Evolutionary conservation across 2,113 vertebrate genomes (phyloP).

Genomic region (Columbina picui): DNA sequence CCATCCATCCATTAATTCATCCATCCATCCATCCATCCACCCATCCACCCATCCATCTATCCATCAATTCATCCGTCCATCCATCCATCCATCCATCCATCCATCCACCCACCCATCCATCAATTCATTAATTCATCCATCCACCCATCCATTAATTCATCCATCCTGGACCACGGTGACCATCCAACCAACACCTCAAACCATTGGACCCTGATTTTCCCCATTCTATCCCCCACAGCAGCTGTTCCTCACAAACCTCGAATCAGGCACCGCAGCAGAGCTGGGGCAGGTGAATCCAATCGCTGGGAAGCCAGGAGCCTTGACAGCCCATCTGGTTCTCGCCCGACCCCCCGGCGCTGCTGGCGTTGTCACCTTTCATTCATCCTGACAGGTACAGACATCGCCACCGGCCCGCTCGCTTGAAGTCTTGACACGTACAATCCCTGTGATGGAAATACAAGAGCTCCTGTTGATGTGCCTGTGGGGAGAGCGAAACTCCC

Average conservation of each 20-base stretch:
- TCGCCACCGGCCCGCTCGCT: background rate
- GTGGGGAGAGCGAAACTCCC: background rate
- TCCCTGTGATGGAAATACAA: background rate
- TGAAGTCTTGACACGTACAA: background rate
- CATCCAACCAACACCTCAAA: rapidly evolving
- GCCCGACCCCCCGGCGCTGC: rapidly evolving
- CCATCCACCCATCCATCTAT: background rate
- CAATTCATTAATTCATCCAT: too few species aligned
- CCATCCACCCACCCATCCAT: background rate
- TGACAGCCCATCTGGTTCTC: background rate
- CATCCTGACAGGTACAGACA: constrained; percentile 12
- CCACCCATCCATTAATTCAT: background rate
- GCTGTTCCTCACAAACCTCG: background rate
- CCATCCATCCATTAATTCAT: too few species aligned
- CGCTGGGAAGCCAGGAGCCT: background rate
- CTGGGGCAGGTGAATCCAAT: rapidly evolving
- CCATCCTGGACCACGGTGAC: rapidly evolving
- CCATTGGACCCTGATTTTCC: background rate
- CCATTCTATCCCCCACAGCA: rapidly evolving
- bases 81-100: background rate
- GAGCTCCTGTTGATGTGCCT: background rate
- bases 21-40: background rate
- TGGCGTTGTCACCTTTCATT: background rate
- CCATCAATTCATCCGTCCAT: background rate
- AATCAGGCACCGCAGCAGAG: rapidly evolving